phyloP scores from a whole-genome alignment of 1,140 invertebrate genomes.

The Coelopa frigida region DNA sequence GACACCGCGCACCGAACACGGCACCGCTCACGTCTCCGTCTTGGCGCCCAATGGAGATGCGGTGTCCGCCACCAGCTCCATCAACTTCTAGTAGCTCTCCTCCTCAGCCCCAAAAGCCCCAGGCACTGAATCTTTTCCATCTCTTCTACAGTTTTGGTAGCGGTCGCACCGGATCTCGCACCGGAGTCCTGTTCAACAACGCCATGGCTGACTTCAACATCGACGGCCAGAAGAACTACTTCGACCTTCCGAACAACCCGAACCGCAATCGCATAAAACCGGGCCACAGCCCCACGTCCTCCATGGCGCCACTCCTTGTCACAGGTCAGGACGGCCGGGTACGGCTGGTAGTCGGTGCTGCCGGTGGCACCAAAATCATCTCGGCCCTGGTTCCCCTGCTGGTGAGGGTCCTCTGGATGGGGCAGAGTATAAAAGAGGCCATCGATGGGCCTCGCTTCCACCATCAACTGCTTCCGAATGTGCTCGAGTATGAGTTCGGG shows the following conservation, averaged over 20 bases:
- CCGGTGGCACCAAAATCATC: conserved; percentile 91
- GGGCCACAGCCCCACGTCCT: conserved; percentile 81
- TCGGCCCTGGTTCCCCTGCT: conserved; percentile 68
- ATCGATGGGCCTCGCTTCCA: conserved; percentile 80
- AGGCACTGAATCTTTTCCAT: background rate
- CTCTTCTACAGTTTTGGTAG: conserved; percentile 27
- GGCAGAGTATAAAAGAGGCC: conserved; percentile 66
- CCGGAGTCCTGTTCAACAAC: conserved; percentile 89
- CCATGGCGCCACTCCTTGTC: conserved; percentile 84
- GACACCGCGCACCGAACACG: conserved; percentile 57
- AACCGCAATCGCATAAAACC: conserved; percentile 72
- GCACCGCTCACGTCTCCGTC: conserved; percentile 86
- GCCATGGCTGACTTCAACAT: conserved; percentile 94
- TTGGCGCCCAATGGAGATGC: conserved; percentile 82
- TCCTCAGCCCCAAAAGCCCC: background rate
- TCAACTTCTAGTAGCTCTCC: conserved; percentile 77
- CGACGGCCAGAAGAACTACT: conserved; percentile 68
- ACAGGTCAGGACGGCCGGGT: conserved; percentile 64
- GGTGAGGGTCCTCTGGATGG: conserved; percentile 66
- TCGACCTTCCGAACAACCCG: conserved; percentile 60
- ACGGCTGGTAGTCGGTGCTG: conserved; percentile 75
- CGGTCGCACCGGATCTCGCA: conserved; percentile 46
- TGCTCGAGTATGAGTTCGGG: conserved; percentile 64
- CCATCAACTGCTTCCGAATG: conserved; percentile 87
- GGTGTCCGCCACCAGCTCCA: conserved; percentile 83